These are phyloP conservation scores for Pipistrellus nathusii DNA, from an alignment of 2,797 vertebrate genomes.

Conservation along the genomic window DNA sequence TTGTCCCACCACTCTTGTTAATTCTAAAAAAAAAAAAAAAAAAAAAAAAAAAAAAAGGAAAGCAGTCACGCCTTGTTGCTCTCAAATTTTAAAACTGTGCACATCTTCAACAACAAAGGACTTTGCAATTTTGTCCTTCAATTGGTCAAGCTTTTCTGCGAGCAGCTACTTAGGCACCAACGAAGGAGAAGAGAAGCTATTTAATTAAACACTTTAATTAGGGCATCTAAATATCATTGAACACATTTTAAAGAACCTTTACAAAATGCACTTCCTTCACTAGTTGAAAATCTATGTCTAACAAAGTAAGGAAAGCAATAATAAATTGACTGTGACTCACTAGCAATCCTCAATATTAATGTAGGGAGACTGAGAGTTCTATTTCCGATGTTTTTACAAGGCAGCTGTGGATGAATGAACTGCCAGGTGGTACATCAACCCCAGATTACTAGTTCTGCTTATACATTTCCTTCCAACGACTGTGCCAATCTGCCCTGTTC, in stretches of 20 bases:
- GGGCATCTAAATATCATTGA: not conserved
- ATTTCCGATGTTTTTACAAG: constrained; percentile 36
- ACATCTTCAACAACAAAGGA: constrained; percentile 17
- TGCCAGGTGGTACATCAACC: not conserved
- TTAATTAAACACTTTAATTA: constrained; percentile 19
- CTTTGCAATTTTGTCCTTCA: constrained; percentile 57
- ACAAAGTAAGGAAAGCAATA: not conserved
- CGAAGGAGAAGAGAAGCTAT: not conserved
- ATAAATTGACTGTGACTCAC: constrained; percentile 11
- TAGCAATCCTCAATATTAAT: constrained; percentile 7
- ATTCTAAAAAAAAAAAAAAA: constrained; percentile 41
- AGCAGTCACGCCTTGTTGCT: constrained; percentile 4
- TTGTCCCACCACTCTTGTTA: constrained; percentile 56
- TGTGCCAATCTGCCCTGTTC: not conserved
- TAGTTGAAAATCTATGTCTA: not conserved
- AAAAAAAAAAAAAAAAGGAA: not conserved
- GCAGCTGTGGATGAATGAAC: not conserved
- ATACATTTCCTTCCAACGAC: not conserved
- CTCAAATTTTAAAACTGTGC: constrained; percentile 45
- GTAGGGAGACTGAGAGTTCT: not conserved
- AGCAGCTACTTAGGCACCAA: not conserved
- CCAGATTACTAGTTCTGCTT: not conserved
- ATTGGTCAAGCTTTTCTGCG: constrained; percentile 22
- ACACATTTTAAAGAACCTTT: constrained; percentile 4
- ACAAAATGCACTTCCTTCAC: not conserved